Evolutionary conservation across 1,140 invertebrate genomes (phyloP).

Genomic region (Hypothenemus hampei): DNA sequence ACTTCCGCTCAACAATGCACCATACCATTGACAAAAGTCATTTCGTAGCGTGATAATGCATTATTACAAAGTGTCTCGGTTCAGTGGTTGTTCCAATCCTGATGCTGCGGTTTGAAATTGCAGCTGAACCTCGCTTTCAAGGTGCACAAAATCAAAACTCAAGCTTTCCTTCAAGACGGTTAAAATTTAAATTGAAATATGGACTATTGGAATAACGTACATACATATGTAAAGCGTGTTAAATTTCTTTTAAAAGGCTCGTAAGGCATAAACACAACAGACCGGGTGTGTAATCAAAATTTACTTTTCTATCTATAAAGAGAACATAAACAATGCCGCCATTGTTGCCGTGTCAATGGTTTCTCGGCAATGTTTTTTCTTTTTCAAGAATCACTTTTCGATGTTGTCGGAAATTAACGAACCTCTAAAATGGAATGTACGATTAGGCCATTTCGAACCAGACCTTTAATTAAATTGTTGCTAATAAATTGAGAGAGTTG

Average conservation of each 20-base stretch:
- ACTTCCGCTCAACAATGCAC: too few species aligned
- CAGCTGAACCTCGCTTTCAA: too few species aligned
- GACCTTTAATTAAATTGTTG: not conserved
- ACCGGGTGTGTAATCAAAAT: conserved; percentile 11
- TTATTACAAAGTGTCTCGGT: too few species aligned
- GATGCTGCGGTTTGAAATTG: not conserved
- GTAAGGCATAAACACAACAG: conserved; percentile 20
- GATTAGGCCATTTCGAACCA: not conserved
- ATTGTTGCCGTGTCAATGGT: not conserved
- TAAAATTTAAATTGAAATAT: not conserved
- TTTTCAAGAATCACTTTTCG: not conserved
- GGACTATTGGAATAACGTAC: not conserved
- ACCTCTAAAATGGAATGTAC: not conserved
- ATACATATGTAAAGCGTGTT: not conserved
- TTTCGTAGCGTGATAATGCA: too few species aligned
- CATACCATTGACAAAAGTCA: too few species aligned
- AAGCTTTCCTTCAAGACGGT: too few species aligned
- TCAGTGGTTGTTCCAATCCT: not conserved
- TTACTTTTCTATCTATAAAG: conserved; percentile 16
- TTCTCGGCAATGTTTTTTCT: not conserved
- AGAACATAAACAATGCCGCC: conserved; percentile 18
- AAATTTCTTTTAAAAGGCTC: conserved; percentile 17
- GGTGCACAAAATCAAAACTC: too few species aligned
- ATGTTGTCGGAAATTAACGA: not conserved
- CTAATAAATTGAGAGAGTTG: not conserved